Conservation (phyloP, 2,888 invertebrate genomes). For the Pandemis cinnamomeana region DNA sequence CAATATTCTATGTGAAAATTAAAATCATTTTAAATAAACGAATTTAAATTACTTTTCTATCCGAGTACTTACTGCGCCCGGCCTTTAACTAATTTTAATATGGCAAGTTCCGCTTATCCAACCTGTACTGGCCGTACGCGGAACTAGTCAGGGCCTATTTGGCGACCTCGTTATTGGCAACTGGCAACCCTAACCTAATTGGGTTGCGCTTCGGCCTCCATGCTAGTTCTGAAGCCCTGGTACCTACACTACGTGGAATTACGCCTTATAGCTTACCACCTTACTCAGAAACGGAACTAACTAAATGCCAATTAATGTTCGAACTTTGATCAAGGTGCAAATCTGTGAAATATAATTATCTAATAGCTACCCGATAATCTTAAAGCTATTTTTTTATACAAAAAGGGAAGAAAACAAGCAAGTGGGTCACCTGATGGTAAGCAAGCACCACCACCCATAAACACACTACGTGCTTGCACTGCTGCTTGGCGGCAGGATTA, state of each 20-base stretch:
- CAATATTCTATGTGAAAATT: too few species aligned
- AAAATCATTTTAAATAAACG: background rate
- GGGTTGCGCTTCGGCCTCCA: slow-evolving; percentile 28
- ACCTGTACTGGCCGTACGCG: slow-evolving; percentile 11
- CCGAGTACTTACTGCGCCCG: too few species aligned
- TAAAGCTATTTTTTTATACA: too few species aligned
- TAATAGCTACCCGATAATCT: too few species aligned
- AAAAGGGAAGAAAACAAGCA: too few species aligned
- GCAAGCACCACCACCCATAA: too few species aligned
- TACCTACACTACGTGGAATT: background rate
- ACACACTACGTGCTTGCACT: too few species aligned
- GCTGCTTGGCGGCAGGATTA: too few species aligned
- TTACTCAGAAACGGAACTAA: background rate
- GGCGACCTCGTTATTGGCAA: slow-evolving; percentile 52
- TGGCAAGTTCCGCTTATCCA: slow-evolving; percentile 6
- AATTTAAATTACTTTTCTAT: background rate
- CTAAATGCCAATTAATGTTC: too few species aligned
- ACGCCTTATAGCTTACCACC: background rate
- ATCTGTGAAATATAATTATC: too few species aligned
- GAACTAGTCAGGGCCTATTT: slow-evolving; percentile 28
- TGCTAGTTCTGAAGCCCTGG: slow-evolving; percentile 20
- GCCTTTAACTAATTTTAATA: background rate
- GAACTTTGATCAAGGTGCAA: too few species aligned
- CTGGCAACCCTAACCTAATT: slow-evolving; percentile 38
- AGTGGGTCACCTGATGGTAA: too few species aligned